Conservation (phyloP, 2,797 vertebrate species). For the Sebastes itinus region DNA sequence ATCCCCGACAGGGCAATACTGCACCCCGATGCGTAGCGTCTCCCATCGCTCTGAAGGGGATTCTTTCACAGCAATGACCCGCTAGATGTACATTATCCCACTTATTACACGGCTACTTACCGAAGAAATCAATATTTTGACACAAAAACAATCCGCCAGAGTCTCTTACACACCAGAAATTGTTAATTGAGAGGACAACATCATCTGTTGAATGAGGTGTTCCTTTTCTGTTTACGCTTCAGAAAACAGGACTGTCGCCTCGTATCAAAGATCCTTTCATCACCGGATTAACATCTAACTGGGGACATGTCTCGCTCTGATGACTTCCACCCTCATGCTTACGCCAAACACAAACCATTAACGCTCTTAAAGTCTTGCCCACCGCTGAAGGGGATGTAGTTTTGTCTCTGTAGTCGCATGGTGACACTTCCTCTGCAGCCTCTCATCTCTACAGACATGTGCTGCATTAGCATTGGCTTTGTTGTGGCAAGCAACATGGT, state of each 20-base stretch:
- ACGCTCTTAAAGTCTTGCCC: not conserved
- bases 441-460: constrained; percentile 47
- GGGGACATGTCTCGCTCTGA: constrained; percentile 1
- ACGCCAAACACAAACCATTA: constrained; percentile 24
- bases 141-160: not conserved
- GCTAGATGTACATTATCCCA: no score
- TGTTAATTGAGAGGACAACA: constrained; percentile 7
- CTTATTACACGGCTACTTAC: no score
- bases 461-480: constrained; percentile 45
- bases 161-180: not conserved
- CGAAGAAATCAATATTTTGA: not conserved
- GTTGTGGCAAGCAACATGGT: constrained; percentile 40
- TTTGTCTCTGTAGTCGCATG: constrained; percentile 17
- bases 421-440: constrained; percentile 23
- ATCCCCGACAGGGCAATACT: no score
- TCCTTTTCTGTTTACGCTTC: not conserved
- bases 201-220: not conserved
- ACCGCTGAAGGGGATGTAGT: not conserved
- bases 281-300: constrained; percentile 5
- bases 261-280: constrained; percentile 13
- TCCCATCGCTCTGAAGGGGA: no score
- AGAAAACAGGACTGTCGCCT: not conserved
- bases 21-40: no score
- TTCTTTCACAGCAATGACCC: no score
- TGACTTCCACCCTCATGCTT: constrained; percentile 4